phyloP scores from a whole-genome alignment of 2,113 vertebrate species.

The Hipposideros armiger region DNA sequence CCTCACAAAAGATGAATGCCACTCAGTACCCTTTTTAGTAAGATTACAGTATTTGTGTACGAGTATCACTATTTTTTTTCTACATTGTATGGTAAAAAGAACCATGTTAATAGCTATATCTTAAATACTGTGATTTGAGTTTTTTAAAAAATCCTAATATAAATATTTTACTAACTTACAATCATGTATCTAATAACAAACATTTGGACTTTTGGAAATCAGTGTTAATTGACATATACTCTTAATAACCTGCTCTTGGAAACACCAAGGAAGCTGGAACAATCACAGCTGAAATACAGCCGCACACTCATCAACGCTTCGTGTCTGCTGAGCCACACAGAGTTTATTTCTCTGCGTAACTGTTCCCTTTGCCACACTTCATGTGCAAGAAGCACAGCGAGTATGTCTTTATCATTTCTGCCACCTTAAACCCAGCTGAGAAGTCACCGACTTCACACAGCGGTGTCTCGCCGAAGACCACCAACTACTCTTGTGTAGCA shows the following conservation, averaged over 20 bases:
- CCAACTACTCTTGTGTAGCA: fast-evolving
- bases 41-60: neutral
- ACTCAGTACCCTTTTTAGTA: neutral
- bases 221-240: neutral
- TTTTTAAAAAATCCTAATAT: neutral
- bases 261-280: neutral
- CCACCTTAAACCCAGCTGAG: neutral
- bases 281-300: fast-evolving
- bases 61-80: neutral
- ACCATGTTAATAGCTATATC: neutral
- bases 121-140: conserved; percentile 63
- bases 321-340: neutral
- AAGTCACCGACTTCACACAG: fast-evolving
- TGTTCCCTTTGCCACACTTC: fast-evolving
- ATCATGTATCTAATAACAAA: neutral
- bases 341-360: neutral
- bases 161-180: conserved; percentile 22
- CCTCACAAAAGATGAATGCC: conserved; percentile 49
- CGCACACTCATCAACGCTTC: fast-evolving
- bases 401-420: fast-evolving
- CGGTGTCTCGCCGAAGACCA: neutral
- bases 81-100: neutral
- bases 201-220: neutral
- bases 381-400: fast-evolving
- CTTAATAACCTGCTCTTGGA: neutral